Percentiles rank a stretch among this genome's conserved stretches.
Evolutionary conservation across 2,888 invertebrate species (phyloP).

Genomic region (Chymomyza amoena): DNA sequence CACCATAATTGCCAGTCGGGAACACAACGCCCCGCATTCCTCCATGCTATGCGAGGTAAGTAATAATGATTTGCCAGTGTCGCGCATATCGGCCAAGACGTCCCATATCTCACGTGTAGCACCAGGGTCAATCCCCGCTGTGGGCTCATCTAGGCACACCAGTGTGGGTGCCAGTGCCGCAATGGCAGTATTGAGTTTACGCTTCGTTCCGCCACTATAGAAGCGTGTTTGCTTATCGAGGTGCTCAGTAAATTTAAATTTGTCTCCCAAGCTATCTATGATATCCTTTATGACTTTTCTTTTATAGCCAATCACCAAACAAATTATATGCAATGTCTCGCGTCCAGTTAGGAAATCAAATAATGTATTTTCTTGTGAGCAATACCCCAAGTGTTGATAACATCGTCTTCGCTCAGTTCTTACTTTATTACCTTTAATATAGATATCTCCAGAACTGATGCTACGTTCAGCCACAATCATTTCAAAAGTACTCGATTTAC

Average conservation of each 20-base stretch:
- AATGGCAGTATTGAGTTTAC: conserved; percentile 85
- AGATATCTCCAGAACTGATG: conserved; percentile 85
- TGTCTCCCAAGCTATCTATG: conserved; percentile 72
- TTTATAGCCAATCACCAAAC: conserved; percentile 82
- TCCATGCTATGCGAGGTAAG: conserved; percentile 91
- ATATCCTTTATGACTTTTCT: conserved; percentile 61
- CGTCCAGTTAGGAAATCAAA: conserved; percentile 84
- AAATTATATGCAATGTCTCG: conserved; percentile 83
- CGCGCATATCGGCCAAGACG: conserved; percentile 83
- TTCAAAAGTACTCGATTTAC: conserved; percentile 91
- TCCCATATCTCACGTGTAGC: conserved; percentile 87
- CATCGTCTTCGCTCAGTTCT: conserved; percentile 80
- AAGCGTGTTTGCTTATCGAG: conserved; percentile 81
- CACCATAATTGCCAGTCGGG: conserved; percentile 88
- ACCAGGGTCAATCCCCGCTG: conserved; percentile 79
- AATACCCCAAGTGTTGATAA: conserved; percentile 82
- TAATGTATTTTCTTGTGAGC: conserved; percentile 85
- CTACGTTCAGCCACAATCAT: conserved; percentile 89
- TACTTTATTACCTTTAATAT: conserved; percentile 81
- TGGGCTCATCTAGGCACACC: conserved; percentile 85
- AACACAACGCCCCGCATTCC: conserved; percentile 89
- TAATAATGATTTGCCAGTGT: conserved; percentile 85
- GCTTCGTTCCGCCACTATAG: conserved; percentile 85
- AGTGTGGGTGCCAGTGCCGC: conserved; percentile 84
- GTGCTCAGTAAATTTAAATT: conserved; percentile 81